Percentiles rank a stretch among this genome's conserved stretches.
Conservation (phyloP, 2,113 vertebrate species). For the Mastomys coucha region DNA sequence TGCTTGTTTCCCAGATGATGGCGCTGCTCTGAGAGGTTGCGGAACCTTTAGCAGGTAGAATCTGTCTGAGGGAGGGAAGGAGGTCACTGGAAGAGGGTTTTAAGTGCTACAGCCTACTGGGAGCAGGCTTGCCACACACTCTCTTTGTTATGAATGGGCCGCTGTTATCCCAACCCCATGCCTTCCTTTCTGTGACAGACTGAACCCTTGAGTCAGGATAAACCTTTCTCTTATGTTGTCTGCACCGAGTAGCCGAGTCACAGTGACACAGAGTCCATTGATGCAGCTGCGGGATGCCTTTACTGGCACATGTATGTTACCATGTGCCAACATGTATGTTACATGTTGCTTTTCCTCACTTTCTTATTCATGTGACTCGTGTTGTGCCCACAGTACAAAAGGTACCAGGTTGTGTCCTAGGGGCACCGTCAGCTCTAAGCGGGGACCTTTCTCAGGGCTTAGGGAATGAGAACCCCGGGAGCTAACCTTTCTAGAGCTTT, state of each 20-base stretch:
- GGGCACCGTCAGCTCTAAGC: too few species aligned
- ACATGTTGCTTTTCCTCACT: too few species aligned
- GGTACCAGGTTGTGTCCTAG: rapidly evolving
- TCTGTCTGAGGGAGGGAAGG: neutral
- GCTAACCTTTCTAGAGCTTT: neutral
- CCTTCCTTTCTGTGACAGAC: neutral
- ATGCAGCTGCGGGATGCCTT: neutral
- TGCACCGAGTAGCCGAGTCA: neutral
- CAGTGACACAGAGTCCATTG: neutral
- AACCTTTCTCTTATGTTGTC: neutral
- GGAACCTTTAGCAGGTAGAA: neutral
- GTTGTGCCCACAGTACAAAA: neutral
- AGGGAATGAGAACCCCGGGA: rapidly evolving
- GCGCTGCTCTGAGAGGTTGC: neutral
- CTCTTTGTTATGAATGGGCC: neutral
- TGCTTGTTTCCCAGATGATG: neutral
- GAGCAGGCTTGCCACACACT: neutral
- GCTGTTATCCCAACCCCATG: neutral
- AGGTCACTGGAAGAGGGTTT: neutral
- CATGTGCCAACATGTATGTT: rapidly evolving
- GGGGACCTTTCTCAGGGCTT: rapidly evolving
- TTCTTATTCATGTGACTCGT: neutral
- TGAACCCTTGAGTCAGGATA: neutral
- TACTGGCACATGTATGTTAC: neutral
- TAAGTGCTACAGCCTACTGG: too few species aligned